These are phyloP conservation scores for Psilanteris sp. DNA, from an alignment of 1,140 invertebrate species.

Conservation along the genomic window DNA sequence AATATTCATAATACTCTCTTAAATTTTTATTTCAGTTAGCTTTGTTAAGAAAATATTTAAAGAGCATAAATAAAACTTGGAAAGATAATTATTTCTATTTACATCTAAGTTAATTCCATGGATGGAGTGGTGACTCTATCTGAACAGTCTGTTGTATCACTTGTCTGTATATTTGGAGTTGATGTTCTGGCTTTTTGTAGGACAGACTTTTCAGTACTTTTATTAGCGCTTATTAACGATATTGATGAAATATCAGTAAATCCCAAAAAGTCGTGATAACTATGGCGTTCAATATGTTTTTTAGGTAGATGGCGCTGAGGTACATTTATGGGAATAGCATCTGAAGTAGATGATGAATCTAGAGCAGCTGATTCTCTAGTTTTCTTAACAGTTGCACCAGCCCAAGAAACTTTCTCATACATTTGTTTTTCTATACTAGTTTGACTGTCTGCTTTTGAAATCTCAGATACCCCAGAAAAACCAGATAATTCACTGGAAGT, in stretches of 20 bases:
- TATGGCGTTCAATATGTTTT: constrained; percentile 63
- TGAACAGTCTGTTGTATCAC: constrained; percentile 66
- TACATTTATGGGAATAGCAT: constrained; percentile 69
- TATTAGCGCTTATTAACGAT: constrained; percentile 74
- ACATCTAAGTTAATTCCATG: constrained; percentile 13
- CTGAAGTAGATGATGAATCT: constrained; percentile 82
- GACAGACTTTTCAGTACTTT: constrained; percentile 76
- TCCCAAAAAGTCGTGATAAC: constrained; percentile 66
- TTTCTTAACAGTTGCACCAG: constrained; percentile 84
- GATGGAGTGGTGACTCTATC: constrained; percentile 67
- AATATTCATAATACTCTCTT: too few relatives aligned
- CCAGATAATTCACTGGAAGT: constrained; percentile 69
- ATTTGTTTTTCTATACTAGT: constrained; percentile 76
- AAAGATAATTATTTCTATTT: too few relatives aligned
- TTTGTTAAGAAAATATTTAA: too few relatives aligned
- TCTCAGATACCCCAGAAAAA: constrained; percentile 72
- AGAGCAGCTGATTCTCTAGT: constrained; percentile 83
- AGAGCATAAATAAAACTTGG: too few relatives aligned
- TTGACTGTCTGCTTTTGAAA: constrained; percentile 73
- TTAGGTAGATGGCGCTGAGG: constrained; percentile 60
- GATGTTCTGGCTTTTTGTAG: constrained; percentile 76
- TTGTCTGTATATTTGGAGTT: constrained; percentile 74
- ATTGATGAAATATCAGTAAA: constrained; percentile 78
- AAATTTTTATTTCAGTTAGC: too few relatives aligned
- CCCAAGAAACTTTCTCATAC: constrained; percentile 84